These are phyloP conservation scores for Acromyrmex echinatior DNA, from an alignment of 1,140 invertebrate species.

Conservation along the genomic window DNA sequence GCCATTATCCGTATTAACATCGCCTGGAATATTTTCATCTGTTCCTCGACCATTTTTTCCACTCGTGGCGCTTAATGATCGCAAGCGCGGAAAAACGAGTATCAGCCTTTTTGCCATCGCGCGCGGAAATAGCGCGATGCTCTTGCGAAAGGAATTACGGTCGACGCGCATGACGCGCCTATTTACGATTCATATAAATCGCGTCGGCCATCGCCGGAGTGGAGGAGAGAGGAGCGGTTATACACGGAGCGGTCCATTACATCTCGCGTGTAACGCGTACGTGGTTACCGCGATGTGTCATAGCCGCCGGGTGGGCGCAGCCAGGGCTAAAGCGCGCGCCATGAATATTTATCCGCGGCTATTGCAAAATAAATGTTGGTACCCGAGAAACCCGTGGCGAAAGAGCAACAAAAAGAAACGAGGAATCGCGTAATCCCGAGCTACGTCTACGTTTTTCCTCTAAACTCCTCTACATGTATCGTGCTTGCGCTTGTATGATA, in stretches of 20 bases:
- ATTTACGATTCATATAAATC: constrained; percentile 78
- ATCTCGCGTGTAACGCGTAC: constrained; percentile 69
- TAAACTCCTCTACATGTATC: not conserved
- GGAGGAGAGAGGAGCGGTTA: constrained; percentile 32
- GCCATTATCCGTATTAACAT: constrained; percentile 35
- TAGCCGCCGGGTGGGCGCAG: constrained; percentile 53
- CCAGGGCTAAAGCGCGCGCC: constrained; percentile 65
- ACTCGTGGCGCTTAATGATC: constrained; percentile 60
- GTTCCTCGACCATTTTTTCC: constrained; percentile 62
- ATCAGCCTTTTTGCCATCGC: constrained; percentile 20
- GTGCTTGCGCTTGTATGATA: constrained; percentile 24
- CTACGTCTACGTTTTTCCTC: constrained; percentile 13
- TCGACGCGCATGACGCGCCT: constrained; percentile 63
- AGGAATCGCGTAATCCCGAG: constrained; percentile 11
- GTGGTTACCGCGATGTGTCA: constrained; percentile 64
- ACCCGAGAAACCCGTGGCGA: constrained; percentile 26
- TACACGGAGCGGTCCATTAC: constrained; percentile 71
- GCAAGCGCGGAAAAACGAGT: constrained; percentile 47
- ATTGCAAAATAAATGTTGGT: constrained; percentile 73
- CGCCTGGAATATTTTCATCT: constrained; percentile 26
- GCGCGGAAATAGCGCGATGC: constrained; percentile 12
- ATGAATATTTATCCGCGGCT: constrained; percentile 75
- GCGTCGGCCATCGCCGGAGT: constrained; percentile 52
- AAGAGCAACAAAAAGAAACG: constrained; percentile 39
- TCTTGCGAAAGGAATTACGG: constrained; percentile 64